Evolutionary conservation across 2,797 vertebrate genomes (phyloP).

Genomic region (Xenopus petersii): DNA sequence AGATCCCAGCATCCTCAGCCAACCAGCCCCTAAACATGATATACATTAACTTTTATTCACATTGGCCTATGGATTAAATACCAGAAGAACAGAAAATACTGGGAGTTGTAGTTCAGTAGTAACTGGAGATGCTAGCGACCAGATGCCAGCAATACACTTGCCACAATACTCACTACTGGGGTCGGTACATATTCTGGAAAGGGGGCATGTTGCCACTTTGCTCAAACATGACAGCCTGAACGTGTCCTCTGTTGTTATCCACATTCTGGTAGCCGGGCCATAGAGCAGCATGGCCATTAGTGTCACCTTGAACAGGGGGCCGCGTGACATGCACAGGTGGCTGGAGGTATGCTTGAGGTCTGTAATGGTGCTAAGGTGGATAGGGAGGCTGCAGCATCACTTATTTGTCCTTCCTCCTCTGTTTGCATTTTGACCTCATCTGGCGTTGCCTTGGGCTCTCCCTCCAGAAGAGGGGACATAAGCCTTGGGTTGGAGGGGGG

Average conservation of each 20-base stretch:
- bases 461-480: constrained; percentile 70
- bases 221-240: constrained; percentile 87
- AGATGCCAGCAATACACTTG: too few relatives aligned
- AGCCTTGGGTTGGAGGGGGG: constrained; percentile 42
- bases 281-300: constrained; percentile 74
- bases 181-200: constrained; percentile 78
- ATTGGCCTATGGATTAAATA: too few relatives aligned
- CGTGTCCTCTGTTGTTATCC: constrained; percentile 78
- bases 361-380: constrained; percentile 65
- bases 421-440: constrained; percentile 59
- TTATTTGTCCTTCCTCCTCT: constrained; percentile 46
- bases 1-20: too few relatives aligned
- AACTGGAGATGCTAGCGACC: too few relatives aligned
- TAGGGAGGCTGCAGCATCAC: constrained; percentile 62
- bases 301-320: constrained; percentile 72
- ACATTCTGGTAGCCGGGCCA: constrained; percentile 75
- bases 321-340: constrained; percentile 78
- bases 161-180: constrained; percentile 74
- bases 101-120: too few relatives aligned
- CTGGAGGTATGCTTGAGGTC: constrained; percentile 72
- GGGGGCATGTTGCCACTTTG: constrained; percentile 71
- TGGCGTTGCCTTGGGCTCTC: constrained; percentile 60
- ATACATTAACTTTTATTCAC: too few relatives aligned
- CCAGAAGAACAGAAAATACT: too few relatives aligned
- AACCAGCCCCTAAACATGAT: too few relatives aligned